Base-by-base conservation (phyloP, 2,113 vertebrate species). In the Tricholaema leucomelas region DNA sequence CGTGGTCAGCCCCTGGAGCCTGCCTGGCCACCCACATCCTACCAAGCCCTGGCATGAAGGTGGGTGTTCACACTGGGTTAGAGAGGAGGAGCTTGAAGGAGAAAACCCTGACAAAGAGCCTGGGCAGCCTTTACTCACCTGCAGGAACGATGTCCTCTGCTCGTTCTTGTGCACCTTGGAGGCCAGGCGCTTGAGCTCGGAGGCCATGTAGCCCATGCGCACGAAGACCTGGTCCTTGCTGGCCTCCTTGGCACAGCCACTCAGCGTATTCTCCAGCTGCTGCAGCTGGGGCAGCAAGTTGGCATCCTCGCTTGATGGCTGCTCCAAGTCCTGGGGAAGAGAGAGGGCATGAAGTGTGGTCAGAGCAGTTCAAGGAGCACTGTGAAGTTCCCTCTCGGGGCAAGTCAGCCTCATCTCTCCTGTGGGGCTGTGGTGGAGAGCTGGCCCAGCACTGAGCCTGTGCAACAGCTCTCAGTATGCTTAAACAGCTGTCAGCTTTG, bases 141-240 rank as follows among this genome's bases (percentile, higher is more conserved):
- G 99, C 60, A 99, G 96, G 84, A 99, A 98, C 0, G 99, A 99
- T 1, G 99, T 99, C 74, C 98, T 98, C 96, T 98, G 98, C 96
- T 99, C 99, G 0, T 99, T 99, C 97, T 98, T 99, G 96, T 99
- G 99, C 94, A 99, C 99, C 88, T 99, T 99, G 31, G 98, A 98
- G 52, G 99, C 98, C 90, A 99, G 97, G 40, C 99, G 98, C 97
- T 99, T 99, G 92, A 99, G 99, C 97, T 99, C 99, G 0, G 99
- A 98, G 28, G 99, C 99, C 99, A 99, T 99, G 85, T 98, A 99
- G 58, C 99, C 98, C 59, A 99, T 98, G 86, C 99, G 99, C 44
- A 98, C 97, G 11, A 99, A 97, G 81, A 99, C 98, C 95, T 99
- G 98, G 97, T 98, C 98, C 36, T 98, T 98, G 97, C 99, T 99